These are phyloP conservation scores for Acrocephalus arundinaceus DNA, from an alignment of 2,113 vertebrate genomes.

Conservation along the genomic window DNA sequence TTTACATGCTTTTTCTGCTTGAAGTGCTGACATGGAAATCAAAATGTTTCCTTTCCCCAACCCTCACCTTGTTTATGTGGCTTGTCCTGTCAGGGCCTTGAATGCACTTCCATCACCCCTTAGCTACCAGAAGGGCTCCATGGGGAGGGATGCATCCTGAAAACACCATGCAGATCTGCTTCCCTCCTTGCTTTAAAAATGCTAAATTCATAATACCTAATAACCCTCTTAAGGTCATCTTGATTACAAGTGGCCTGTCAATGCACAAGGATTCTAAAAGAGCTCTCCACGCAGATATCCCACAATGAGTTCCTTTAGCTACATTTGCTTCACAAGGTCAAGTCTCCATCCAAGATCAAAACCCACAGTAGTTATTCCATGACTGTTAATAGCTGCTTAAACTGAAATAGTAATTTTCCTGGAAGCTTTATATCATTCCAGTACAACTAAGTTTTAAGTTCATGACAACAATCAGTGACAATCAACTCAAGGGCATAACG, in stretches of 20 bases:
- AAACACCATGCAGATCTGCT: not conserved
- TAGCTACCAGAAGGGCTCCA: not conserved
- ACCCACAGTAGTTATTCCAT: not conserved
- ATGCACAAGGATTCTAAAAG: not conserved
- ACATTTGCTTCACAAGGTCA: not conserved
- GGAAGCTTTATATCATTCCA: not conserved
- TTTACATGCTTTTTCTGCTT: not conserved
- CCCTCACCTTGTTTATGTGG: not conserved
- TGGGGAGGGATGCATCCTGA: not conserved
- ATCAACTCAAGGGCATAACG: not conserved
- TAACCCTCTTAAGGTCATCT: not conserved
- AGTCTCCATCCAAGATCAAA: not conserved
- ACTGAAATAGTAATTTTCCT: not conserved
- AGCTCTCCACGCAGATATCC: not conserved
- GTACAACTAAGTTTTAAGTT: not conserved
- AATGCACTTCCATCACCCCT: not conserved
- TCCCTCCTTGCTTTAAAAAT: not conserved
- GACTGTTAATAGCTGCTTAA: not conserved
- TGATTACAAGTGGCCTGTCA: not conserved
- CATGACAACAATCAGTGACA: not conserved
- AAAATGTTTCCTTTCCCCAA: not conserved
- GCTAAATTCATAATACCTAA: not conserved
- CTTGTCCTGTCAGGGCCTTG: not conserved
- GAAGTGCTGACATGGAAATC: not conserved
- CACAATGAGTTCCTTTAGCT: not conserved